phyloP scores from a whole-genome alignment of 2,888 invertebrate genomes.

The Eilema griseolum region DNA sequence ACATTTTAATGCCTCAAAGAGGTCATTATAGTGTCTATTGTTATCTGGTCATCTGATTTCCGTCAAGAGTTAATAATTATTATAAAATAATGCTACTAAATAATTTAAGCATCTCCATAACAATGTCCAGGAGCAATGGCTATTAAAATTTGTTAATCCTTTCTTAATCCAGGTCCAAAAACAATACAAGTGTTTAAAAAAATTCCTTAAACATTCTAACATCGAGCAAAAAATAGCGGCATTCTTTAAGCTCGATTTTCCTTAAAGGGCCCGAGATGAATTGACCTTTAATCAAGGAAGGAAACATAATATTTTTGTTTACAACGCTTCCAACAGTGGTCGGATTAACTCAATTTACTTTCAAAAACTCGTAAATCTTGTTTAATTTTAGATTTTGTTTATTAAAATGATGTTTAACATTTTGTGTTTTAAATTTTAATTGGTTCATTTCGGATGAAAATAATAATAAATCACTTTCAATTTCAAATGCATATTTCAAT shows the following conservation, averaged over 20 bases:
- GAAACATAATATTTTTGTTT: conserved; percentile 25
- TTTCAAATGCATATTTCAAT: not conserved
- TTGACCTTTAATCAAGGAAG: conserved; percentile 25
- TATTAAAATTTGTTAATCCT: not conserved
- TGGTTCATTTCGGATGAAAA: not conserved
- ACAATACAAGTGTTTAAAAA: not conserved
- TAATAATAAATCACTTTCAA: not conserved
- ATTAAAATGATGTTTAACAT: not conserved
- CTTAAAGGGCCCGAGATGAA: conserved; percentile 18
- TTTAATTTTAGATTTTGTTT: conserved; percentile 12
- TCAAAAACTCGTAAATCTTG: conserved; percentile 18
- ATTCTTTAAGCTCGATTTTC: conserved; percentile 20
- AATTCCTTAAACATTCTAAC: not conserved
- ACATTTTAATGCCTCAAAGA: too few relatives aligned
- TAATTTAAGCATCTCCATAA: not conserved
- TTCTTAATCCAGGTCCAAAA: not conserved
- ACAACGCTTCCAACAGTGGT: conserved; percentile 10
- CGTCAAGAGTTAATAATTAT: too few relatives aligned
- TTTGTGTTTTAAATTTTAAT: not conserved
- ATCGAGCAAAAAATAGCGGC: conserved; percentile 4
- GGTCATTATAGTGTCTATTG: too few relatives aligned
- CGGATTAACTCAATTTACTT: conserved; percentile 19
- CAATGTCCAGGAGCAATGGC: not conserved
- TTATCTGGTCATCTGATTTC: not conserved
- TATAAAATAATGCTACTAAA: not conserved